phyloP scores from a whole-genome alignment of 2,797 vertebrate species.

The Gymnothorax reevesii region DNA sequence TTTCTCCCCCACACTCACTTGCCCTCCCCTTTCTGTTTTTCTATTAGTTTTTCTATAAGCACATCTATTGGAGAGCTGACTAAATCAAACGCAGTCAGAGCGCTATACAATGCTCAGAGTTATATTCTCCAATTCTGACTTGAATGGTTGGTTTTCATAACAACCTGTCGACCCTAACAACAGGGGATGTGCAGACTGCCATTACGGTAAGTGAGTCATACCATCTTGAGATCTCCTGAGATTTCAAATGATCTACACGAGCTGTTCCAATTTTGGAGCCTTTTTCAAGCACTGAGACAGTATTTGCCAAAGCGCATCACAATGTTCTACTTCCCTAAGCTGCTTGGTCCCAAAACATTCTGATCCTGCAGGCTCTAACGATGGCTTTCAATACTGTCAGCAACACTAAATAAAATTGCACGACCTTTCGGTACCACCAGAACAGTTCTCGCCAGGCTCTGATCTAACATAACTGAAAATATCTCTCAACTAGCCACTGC shows the following conservation, averaged over 20 bases:
- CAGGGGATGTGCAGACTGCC: neutral
- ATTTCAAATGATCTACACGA: neutral
- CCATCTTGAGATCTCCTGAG: neutral
- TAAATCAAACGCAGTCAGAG: no score
- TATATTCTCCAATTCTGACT: no score
- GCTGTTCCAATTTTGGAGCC: neutral
- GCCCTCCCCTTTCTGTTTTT: no score
- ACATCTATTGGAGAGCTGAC: no score
- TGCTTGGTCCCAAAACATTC: neutral
- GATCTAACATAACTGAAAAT: conserved; percentile 1
- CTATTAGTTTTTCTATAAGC: no score
- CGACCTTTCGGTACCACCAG: neutral
- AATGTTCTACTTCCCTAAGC: neutral
- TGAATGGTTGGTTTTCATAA: no score
- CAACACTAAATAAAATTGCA: neutral
- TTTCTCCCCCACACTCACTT: no score
- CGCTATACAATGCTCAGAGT: no score
- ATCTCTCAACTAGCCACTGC: neutral
- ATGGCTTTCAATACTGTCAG: neutral
- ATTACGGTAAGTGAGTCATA: neutral
- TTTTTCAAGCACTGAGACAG: neutral
- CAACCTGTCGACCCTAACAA: neutral
- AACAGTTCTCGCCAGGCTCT: neutral
- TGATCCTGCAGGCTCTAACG: neutral
- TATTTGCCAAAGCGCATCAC: neutral